These are phyloP conservation scores for Gandaritis pyraliata DNA, from an alignment of 2,888 invertebrate genomes.

Conservation along the genomic window DNA sequence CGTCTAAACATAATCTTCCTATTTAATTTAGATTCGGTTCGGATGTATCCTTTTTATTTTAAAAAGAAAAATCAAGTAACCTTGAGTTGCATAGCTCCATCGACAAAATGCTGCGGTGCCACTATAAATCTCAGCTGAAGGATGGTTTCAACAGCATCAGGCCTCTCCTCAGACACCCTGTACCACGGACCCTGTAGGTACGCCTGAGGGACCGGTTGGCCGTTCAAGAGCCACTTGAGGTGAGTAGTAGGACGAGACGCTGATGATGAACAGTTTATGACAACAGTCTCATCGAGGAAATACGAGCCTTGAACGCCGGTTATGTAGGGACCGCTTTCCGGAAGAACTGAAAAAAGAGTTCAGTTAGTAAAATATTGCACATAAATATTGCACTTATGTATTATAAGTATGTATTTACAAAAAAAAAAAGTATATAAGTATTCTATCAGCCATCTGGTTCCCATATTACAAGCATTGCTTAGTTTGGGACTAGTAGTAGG, in stretches of 20 bases:
- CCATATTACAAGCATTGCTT: no score
- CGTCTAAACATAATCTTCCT: no score
- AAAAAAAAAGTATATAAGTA: no score
- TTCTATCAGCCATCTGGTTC: no score
- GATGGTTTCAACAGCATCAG: slow-evolving; percentile 87
- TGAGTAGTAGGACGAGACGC: slow-evolving; percentile 91
- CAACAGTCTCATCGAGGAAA: slow-evolving; percentile 89
- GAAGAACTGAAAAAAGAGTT: slow-evolving; percentile 85
- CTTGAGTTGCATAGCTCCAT: slow-evolving; percentile 92
- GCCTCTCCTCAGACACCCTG: slow-evolving; percentile 74
- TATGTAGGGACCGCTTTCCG: slow-evolving; percentile 90
- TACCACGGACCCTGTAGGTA: slow-evolving; percentile 81
- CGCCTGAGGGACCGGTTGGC: slow-evolving; percentile 84
- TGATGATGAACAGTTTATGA: slow-evolving; percentile 91
- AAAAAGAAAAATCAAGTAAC: slow-evolving; percentile 41
- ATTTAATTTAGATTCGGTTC: no score
- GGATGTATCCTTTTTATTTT: no score
- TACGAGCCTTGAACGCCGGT: slow-evolving; percentile 91
- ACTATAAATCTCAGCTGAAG: slow-evolving; percentile 90
- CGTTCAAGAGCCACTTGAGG: slow-evolving; percentile 93
- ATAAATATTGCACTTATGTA: not conserved
- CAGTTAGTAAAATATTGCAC: not conserved
- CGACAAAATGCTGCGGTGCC: slow-evolving; percentile 88
- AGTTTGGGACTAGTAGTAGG: no score
- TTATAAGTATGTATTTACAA: no score